phyloP scores from a whole-genome alignment of 2,888 invertebrate genomes.

The Lutraria lutraria region DNA sequence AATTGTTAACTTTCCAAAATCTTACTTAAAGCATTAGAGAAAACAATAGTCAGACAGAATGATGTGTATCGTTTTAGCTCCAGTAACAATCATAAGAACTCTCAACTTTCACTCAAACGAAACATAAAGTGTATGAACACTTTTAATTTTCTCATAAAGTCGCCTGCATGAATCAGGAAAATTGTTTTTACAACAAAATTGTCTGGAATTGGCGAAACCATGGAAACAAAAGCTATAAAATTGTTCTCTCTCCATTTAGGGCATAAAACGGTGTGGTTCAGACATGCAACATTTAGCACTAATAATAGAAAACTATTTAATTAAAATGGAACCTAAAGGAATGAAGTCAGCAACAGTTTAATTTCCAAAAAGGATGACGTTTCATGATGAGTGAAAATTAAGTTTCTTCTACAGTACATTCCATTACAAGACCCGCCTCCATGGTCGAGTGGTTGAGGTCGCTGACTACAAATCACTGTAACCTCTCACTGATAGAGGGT shows the following conservation, averaged over 20 bases:
- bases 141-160: slow-evolving; percentile 42
- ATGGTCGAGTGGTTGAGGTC: too few relatives aligned
- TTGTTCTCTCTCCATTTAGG: slow-evolving; percentile 5
- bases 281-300: slow-evolving; percentile 17
- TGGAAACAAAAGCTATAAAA: slow-evolving; percentile 25
- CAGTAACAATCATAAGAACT: not conserved
- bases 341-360: not conserved
- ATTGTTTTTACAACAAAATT: slow-evolving; percentile 31
- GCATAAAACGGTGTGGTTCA: not conserved
- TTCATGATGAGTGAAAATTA: not conserved
- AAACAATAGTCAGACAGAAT: not conserved
- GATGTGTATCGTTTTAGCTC: not conserved
- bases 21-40: not conserved
- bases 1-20: slow-evolving; percentile 4
- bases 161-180: slow-evolving; percentile 36
- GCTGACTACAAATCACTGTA: too few relatives aligned
- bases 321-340: not conserved
- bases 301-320: not conserved
- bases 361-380: not conserved
- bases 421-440: too few relatives aligned
- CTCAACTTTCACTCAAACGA: not conserved
- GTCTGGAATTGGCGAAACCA: slow-evolving; percentile 15
- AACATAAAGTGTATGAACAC: slow-evolving; percentile 15
- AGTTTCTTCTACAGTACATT: not conserved
- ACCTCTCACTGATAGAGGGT: too few relatives aligned